These are phyloP conservation scores for Molanna angustata DNA, from an alignment of 2,888 invertebrate species.

Conservation along the genomic window DNA sequence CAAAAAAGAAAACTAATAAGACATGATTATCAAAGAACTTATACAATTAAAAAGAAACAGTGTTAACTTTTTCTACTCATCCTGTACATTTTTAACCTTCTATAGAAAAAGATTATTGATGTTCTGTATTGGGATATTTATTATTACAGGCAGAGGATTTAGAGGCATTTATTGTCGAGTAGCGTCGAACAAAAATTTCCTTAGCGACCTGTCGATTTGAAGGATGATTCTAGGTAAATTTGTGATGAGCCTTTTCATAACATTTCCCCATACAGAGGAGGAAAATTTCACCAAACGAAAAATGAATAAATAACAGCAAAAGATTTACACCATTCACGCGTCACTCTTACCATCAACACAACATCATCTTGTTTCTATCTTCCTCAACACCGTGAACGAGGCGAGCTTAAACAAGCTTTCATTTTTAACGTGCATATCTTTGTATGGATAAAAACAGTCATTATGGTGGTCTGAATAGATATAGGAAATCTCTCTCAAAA, in stretches of 20 bases:
- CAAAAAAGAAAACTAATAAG: too few species aligned
- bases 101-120: slow-evolving; percentile 32
- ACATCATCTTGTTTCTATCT: too few species aligned
- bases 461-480: too few species aligned
- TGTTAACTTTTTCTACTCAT: slow-evolving; percentile 13
- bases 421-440: too few species aligned
- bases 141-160: slow-evolving; percentile 32
- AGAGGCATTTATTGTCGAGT: slow-evolving; percentile 28
- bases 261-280: slow-evolving; percentile 5
- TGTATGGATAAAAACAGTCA: too few species aligned
- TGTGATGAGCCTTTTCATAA: slow-evolving; percentile 23
- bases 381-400: too few species aligned
- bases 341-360: slow-evolving; percentile 20
- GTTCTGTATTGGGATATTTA: slow-evolving; percentile 33
- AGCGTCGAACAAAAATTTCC: slow-evolving; percentile 22
- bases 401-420: too few species aligned
- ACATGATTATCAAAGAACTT: too few species aligned
- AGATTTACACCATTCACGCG: slow-evolving; percentile 22
- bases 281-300: slow-evolving; percentile 13
- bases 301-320: slow-evolving; percentile 2
- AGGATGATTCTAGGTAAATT: slow-evolving; percentile 29
- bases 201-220: slow-evolving; percentile 32
- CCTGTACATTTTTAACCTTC: slow-evolving; percentile 16
- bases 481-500: too few species aligned
- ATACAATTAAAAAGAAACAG: too few species aligned